These are phyloP conservation scores for Saguinus midas DNA, from an alignment of 2,113 vertebrate species.

Conservation along the genomic window DNA sequence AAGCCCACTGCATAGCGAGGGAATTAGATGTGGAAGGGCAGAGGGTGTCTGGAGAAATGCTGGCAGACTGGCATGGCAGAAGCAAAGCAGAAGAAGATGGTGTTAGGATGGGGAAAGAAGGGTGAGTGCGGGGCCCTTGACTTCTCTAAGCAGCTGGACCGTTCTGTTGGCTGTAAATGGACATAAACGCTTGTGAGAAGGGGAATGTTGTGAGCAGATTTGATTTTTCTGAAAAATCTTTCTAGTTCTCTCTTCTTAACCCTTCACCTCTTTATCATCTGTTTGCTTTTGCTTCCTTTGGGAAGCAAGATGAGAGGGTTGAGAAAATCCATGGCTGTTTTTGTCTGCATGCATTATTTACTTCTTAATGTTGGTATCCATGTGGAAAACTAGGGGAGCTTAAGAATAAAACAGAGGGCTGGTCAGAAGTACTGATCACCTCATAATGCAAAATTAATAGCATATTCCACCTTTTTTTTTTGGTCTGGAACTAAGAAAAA, in stretches of 20 bases:
- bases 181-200: neutral
- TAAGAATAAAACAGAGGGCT: neutral
- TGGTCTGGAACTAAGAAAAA: neutral
- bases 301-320: neutral
- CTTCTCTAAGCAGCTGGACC: neutral
- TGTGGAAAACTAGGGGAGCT: neutral
- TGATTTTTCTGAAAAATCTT: neutral
- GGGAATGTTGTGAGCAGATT: neutral
- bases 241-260: neutral
- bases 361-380: neutral
- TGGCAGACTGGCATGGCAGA: neutral
- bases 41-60: neutral
- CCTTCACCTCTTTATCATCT: neutral
- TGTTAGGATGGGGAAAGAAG: neutral
- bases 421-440: neutral
- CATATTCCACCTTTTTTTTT: neutral
- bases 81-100: fast-evolving
- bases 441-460: neutral
- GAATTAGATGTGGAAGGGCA: neutral
- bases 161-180: neutral
- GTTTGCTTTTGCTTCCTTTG: neutral
- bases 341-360: neutral
- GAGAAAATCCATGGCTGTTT: neutral
- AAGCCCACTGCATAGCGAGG: neutral
- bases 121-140: fast-evolving